Evolutionary conservation across 2,113 vertebrate genomes (phyloP).

Genomic region (Microcebus lehilahytsara): DNA sequence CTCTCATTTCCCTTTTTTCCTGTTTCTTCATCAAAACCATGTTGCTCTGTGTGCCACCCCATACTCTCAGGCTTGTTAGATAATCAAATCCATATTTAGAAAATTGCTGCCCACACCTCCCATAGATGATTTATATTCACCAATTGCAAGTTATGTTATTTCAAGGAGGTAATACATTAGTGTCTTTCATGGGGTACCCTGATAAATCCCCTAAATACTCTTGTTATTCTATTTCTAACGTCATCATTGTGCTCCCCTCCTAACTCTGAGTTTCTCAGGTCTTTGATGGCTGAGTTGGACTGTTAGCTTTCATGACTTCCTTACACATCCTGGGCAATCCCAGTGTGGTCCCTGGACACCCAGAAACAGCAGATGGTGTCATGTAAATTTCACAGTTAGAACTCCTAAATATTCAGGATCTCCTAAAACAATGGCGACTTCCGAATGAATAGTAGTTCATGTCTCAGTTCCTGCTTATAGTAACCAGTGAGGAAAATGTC

Average conservation of each 20-base stretch:
- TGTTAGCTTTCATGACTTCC: not conserved
- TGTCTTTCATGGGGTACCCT: not conserved
- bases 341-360: not conserved
- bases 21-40: conserved; percentile 19
- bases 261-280: not conserved
- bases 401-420: not conserved
- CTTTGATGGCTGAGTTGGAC: not conserved
- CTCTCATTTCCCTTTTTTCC: not conserved
- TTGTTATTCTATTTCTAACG: not conserved
- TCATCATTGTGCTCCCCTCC: not conserved
- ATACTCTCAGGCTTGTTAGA: not conserved
- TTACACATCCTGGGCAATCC: not conserved
- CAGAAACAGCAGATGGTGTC: not conserved
- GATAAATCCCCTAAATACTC: not conserved
- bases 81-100: not conserved
- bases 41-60: not conserved
- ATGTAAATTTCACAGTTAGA: not conserved
- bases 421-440: not conserved
- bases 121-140: not conserved
- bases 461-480: not conserved
- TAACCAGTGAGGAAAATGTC: not conserved
- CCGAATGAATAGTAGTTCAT: not conserved
- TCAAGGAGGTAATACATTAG: not conserved
- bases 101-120: not conserved
- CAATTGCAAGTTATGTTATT: not conserved